Percentiles rank a stretch among this genome's conserved stretches.
Evolutionary conservation across 2,113 vertebrate species (phyloP).

Genomic region (Varanus komodoensis): DNA sequence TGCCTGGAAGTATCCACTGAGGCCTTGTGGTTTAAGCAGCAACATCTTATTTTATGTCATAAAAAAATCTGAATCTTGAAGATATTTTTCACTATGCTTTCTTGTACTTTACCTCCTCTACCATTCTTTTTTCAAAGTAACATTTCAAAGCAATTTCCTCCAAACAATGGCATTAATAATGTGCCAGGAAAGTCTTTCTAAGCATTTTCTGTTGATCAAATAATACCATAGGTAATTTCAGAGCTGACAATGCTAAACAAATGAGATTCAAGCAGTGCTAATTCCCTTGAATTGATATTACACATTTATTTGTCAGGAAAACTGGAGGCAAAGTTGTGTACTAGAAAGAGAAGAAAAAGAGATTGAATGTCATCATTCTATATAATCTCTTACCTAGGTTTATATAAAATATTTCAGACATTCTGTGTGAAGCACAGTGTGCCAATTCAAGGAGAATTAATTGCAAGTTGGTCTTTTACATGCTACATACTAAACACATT

Average conservation of each 20-base stretch:
- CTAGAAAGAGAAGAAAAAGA: not conserved
- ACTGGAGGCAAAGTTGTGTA: constrained; percentile 30
- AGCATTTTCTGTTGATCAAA: constrained; percentile 24
- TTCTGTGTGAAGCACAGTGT: not conserved
- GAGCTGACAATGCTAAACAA: constrained; percentile 33
- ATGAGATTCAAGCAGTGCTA: constrained; percentile 36
- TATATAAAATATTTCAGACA: constrained; percentile 11
- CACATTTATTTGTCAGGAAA: constrained; percentile 41
- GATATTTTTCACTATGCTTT: constrained; percentile 14
- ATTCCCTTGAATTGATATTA: constrained; percentile 51
- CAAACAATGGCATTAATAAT: constrained; percentile 19
- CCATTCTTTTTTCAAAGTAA: constrained; percentile 20
- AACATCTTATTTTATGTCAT: not conserved
- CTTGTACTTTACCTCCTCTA: constrained; percentile 16
- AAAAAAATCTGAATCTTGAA: constrained; percentile 1
- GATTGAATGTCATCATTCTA: not conserved
- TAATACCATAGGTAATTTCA: constrained; percentile 39
- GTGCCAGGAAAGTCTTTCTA: constrained; percentile 14
- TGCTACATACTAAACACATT: not conserved
- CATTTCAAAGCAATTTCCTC: constrained; percentile 20
- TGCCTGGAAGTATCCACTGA: not conserved
- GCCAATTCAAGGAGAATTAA: not conserved
- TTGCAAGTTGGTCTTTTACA: not conserved
- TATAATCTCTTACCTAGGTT: not conserved
- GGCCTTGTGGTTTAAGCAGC: not conserved